Evolutionary conservation across 2,888 invertebrate species (phyloP).

Genomic region (Rhimphoctona megacephalus): DNA sequence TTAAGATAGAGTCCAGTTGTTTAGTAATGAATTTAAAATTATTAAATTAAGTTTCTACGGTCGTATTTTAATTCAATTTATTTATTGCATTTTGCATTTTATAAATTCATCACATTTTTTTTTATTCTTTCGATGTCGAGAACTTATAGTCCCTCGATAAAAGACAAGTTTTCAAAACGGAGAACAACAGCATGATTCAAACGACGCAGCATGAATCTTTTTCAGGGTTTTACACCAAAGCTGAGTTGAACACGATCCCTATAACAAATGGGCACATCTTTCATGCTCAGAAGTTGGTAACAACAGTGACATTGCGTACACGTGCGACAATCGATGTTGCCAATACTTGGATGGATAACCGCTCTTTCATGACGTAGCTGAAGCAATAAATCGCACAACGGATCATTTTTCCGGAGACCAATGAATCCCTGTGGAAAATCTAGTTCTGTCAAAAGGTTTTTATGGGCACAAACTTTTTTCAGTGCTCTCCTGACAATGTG

Average conservation of each 20-base stretch:
- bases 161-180: neutral
- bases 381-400: slow-evolving; percentile 13
- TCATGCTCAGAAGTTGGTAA: slow-evolving; percentile 29
- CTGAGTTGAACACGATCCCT: slow-evolving; percentile 14
- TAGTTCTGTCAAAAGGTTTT: neutral
- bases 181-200: neutral
- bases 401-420: slow-evolving; percentile 22
- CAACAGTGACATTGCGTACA: slow-evolving; percentile 26
- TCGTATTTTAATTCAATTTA: neutral
- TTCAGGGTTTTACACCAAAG: slow-evolving; percentile 7
- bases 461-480: neutral
- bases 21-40: neutral
- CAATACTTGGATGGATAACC: slow-evolving; percentile 43
- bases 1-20: neutral
- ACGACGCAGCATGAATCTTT: slow-evolving; percentile 23
- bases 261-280: slow-evolving; percentile 39
- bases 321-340: slow-evolving; percentile 32
- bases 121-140: neutral
- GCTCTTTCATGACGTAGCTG: slow-evolving; percentile 3
- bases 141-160: neutral
- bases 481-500: slow-evolving; percentile 1
- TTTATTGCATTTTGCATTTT: neutral
- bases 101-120: neutral
- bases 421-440: slow-evolving; percentile 22
- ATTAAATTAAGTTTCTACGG: neutral